These are phyloP conservation scores for Mystacides longicornis DNA, from an alignment of 2,888 invertebrate species.

Conservation along the genomic window DNA sequence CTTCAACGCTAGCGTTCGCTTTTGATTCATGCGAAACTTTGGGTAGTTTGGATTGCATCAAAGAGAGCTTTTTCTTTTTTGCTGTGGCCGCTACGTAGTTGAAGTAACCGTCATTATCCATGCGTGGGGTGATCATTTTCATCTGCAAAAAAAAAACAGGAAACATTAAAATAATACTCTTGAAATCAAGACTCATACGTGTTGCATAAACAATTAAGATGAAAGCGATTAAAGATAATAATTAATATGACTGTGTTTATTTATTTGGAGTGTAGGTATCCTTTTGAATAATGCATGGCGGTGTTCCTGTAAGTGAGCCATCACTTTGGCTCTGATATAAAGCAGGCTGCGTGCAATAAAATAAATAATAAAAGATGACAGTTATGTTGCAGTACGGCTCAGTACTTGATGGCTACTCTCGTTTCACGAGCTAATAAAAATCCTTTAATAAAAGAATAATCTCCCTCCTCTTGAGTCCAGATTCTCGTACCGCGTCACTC, in stretches of 20 bases:
- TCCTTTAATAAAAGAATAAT: neutral
- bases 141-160: slow-evolving; percentile 33
- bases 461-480: neutral
- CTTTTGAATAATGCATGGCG: neutral
- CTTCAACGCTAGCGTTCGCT: slow-evolving; percentile 33
- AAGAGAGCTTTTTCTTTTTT: slow-evolving; percentile 48
- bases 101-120: slow-evolving; percentile 48
- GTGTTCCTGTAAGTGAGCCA: neutral
- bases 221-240: neutral
- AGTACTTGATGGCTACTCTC: neutral
- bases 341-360: slow-evolving; percentile 1
- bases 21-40: slow-evolving; percentile 41
- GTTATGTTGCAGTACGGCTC: neutral
- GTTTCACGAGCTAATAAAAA: neutral
- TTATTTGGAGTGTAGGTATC: neutral
- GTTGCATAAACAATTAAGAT: neutral
- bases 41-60: slow-evolving; percentile 47
- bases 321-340: neutral
- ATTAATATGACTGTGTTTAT: too few relatives aligned
- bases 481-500: too few relatives aligned
- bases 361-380: slow-evolving; percentile 2
- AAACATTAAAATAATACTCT: neutral
- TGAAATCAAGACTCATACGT: neutral
- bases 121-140: slow-evolving; percentile 44
- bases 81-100: slow-evolving; percentile 45